phyloP scores from a whole-genome alignment of 2,888 invertebrate genomes.

The Chrysolina oricalcia region DNA sequence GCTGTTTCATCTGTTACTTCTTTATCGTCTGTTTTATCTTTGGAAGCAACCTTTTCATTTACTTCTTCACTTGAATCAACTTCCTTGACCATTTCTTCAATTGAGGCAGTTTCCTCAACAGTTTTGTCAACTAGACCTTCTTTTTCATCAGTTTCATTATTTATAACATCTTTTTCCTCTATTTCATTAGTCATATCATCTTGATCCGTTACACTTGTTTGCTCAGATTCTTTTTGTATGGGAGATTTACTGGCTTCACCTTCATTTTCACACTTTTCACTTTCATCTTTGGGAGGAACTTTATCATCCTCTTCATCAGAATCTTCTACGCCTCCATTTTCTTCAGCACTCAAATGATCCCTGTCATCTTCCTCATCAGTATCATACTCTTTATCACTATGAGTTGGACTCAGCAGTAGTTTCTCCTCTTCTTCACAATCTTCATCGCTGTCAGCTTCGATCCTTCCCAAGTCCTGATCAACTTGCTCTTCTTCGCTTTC shows the following conservation, averaged over 20 bases:
- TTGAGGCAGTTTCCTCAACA: neutral
- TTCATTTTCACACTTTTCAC: neutral
- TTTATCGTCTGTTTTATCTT: neutral
- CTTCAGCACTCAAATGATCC: constrained; percentile 39
- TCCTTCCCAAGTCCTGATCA: constrained; percentile 21
- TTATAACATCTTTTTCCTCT: neutral
- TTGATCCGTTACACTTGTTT: neutral
- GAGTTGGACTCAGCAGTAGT: constrained; percentile 41
- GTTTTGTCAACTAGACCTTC: constrained; percentile 4
- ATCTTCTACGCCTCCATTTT: constrained; percentile 36
- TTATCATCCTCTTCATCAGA: constrained; percentile 14
- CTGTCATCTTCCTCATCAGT: constrained; percentile 38
- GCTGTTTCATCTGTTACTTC: constrained; percentile 7
- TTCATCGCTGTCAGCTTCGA: constrained; percentile 47
- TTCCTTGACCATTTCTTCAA: constrained; percentile 17
- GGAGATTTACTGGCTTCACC: neutral
- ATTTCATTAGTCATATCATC: neutral
- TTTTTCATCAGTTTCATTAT: constrained; percentile 23
- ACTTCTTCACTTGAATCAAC: constrained; percentile 9
- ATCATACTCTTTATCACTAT: constrained; percentile 43
- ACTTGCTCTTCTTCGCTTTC: constrained; percentile 16
- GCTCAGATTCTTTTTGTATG: neutral
- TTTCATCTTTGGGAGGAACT: neutral
- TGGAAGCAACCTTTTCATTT: constrained; percentile 13
- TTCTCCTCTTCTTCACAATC: constrained; percentile 45